Evolutionary conservation across 2,888 invertebrate genomes (phyloP).

Genomic region (Glyphotaelius pellucidus): DNA sequence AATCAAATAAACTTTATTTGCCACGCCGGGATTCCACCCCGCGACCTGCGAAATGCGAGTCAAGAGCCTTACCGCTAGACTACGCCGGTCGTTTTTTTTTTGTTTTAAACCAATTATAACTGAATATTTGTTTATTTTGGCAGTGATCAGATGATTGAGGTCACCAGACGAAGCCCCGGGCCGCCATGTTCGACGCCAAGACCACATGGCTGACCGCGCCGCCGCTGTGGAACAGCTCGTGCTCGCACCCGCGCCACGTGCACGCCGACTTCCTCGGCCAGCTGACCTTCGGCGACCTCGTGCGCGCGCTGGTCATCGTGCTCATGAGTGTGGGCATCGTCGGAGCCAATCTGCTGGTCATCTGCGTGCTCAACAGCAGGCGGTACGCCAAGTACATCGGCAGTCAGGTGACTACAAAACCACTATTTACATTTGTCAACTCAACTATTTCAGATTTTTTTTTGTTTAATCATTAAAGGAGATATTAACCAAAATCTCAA

Average conservation of each 20-base stretch:
- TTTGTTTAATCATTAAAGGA: no score
- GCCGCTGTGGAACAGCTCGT: slow-evolving; percentile 89
- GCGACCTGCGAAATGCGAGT: no score
- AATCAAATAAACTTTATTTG: no score
- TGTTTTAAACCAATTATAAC: no score
- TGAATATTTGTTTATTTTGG: background rate
- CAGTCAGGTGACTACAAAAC: slow-evolving; percentile 83
- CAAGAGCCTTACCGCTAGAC: no score
- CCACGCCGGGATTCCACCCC: no score
- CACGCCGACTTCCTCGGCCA: slow-evolving; percentile 81
- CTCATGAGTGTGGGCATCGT: slow-evolving; percentile 87
- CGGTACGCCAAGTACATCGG: slow-evolving; percentile 91
- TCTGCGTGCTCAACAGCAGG: slow-evolving; percentile 90
- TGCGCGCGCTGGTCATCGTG: slow-evolving; percentile 87
- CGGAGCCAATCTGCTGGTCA: slow-evolving; percentile 87
- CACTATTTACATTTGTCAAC: no score
- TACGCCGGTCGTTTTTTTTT: no score
- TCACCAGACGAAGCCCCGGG: slow-evolving; percentile 4
- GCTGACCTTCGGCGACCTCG: slow-evolving; percentile 83
- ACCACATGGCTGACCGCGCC: slow-evolving; percentile 87
- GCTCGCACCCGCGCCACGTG: slow-evolving; percentile 83
- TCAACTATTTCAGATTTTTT: no score
- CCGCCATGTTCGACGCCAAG: slow-evolving; percentile 80
- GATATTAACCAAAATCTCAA: no score
- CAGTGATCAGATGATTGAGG: background rate